A percentile compares a stretch with the other conserved stretches of the same genome.
Evolutionary conservation across 2,113 vertebrate genomes (phyloP).

Genomic region (Dascyllus trimaculatus): DNA sequence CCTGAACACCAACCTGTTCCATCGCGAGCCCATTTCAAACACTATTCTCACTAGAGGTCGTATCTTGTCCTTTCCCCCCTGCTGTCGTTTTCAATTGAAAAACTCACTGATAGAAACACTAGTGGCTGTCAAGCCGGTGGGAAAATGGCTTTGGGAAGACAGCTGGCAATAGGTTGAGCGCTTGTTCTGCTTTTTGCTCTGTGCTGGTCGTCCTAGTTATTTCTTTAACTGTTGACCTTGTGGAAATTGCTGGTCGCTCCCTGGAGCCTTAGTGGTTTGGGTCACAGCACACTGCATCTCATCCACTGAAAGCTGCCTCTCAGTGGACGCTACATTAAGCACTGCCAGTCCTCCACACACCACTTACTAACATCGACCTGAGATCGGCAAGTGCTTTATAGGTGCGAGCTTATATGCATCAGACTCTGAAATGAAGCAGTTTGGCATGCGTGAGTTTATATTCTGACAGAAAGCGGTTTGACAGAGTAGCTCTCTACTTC

Average conservation of each 20-base stretch:
- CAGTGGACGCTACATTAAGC: slow-evolving; percentile 62
- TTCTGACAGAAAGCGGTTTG: neutral
- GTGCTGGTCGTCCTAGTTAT: slow-evolving; percentile 62
- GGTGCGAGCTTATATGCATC: slow-evolving; percentile 37
- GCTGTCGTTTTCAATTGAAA: slow-evolving; percentile 50
- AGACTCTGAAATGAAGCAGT: slow-evolving; percentile 37
- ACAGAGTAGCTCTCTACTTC: neutral
- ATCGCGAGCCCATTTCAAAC: slow-evolving; percentile 31
- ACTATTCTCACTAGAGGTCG: slow-evolving; percentile 50
- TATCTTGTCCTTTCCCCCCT: slow-evolving; percentile 44
- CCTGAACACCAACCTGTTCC: slow-evolving; percentile 37
- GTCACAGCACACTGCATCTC: slow-evolving; percentile 71
- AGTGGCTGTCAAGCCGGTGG: slow-evolving; percentile 49
- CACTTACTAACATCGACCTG: slow-evolving; percentile 36
- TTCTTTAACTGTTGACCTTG: slow-evolving; percentile 81
- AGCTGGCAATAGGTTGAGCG: slow-evolving; percentile 50
- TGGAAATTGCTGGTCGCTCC: slow-evolving; percentile 77
- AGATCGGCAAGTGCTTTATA: slow-evolving; percentile 34
- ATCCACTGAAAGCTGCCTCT: slow-evolving; percentile 58
- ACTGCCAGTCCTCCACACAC: slow-evolving; percentile 52
- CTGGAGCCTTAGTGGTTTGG: slow-evolving; percentile 48
- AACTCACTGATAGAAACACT: slow-evolving; percentile 40
- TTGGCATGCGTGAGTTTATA: slow-evolving; percentile 8
- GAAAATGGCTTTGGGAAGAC: slow-evolving; percentile 53
- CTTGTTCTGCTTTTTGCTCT: slow-evolving; percentile 47